phyloP scores from a whole-genome alignment of 2,113 vertebrate species.

The Ifrita kowaldi region DNA sequence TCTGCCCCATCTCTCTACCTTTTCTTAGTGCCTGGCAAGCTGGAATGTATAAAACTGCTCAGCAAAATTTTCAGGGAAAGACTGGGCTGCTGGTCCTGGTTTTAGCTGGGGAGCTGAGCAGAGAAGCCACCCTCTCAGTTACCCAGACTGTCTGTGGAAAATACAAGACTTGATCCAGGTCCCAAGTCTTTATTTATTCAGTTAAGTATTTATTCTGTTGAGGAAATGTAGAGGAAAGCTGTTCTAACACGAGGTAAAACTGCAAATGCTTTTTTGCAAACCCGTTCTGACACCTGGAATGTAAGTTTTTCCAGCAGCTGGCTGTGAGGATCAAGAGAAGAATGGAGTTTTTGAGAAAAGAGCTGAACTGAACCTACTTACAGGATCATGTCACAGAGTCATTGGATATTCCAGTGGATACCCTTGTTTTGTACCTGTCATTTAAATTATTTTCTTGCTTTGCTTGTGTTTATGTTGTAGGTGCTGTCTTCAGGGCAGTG shows the following conservation, averaged over 20 bases:
- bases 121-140: background rate
- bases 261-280: background rate
- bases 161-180: background rate
- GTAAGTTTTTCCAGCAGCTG: background rate
- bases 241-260: conserved; percentile 13
- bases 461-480: conserved; percentile 70
- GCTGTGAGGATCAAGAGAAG: background rate
- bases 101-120: background rate
- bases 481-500: conserved; percentile 88
- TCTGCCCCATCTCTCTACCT: background rate
- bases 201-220: conserved; percentile 13
- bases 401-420: background rate
- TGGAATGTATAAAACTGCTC: background rate
- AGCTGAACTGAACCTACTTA: background rate
- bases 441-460: background rate
- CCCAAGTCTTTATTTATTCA: background rate
- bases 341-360: background rate
- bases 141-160: background rate
- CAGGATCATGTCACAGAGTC: background rate
- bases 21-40: background rate
- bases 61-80: background rate
- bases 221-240: background rate
- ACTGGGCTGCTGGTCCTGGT: background rate
- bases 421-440: background rate
- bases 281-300: background rate